Evolutionary conservation across 2,113 vertebrate species (phyloP), one percentile per base, ranked within the genome.

Genomic region (Lophura nycthemera): DNA sequence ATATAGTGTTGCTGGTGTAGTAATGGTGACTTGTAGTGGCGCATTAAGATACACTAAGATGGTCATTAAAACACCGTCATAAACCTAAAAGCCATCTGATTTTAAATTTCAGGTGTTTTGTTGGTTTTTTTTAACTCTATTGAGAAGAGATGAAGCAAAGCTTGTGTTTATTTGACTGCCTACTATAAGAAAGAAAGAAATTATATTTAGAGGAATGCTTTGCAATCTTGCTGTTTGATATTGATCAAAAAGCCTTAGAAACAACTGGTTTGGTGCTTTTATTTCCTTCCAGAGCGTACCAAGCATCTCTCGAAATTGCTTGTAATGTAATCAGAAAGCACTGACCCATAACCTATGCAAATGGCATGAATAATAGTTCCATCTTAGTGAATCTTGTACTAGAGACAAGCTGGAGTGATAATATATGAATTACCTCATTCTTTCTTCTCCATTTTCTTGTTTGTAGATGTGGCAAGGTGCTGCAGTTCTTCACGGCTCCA

Each of bases 401-500:
- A 45, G 43, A 45, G 43, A 45, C 5, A 17, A 16, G 43, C 43
- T 4, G 43, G 43, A 45, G 43, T 45, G 43, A 45, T 45, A 45
- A 45, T 17, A 45, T 45, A 45, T 17, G 43, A 45, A 17, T 45
- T 45, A 45, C 7, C 43, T 45, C 43, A 17, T 17, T 45, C 16
- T 45, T 15, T 45, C 43, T 45, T 45, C 43, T 45, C 14, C 43
- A 77, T 94, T 97, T 93, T 52, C 8, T 65, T 95, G 77, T 89
- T 93, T 95, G 77, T 77, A 84, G 56, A 48, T 67, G 67, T 69
- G 87, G 83, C 78, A 94, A 76, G 83, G 82, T 65, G 22, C 52
- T 90, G 34, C 34, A 45, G 50, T 34, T 87, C 73, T 69, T 91
- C 77, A 73, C 66, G 89, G 38, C 54, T 91, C 73, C 94, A 77